Percentiles rank a stretch among this genome's conserved stretches.
These are phyloP conservation scores for Scalopus aquaticus DNA, from an alignment of 2,113 vertebrate species.

Conservation along the genomic window DNA sequence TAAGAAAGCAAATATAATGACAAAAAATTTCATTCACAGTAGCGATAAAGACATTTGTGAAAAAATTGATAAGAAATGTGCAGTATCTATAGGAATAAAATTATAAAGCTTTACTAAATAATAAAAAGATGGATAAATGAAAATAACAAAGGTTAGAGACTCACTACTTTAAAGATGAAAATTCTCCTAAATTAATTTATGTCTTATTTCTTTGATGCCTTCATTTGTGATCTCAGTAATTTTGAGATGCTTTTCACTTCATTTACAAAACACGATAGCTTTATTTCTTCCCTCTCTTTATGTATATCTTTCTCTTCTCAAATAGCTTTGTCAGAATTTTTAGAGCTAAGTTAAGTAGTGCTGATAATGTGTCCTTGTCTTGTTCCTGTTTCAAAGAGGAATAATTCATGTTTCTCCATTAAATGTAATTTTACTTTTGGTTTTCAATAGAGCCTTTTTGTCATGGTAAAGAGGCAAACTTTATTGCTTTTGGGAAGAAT, in stretches of 20 bases:
- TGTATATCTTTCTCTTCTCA: background rate
- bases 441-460: constrained; percentile 60
- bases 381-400: constrained; percentile 34
- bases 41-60: background rate
- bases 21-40: background rate
- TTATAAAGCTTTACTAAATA: background rate
- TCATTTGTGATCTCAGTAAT: background rate
- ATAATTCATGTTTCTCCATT: constrained; percentile 64
- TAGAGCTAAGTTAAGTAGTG: constrained; percentile 44
- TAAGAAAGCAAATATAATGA: background rate
- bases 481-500: constrained; percentile 42
- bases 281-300: background rate
- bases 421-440: constrained; percentile 63
- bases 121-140: background rate
- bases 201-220: background rate
- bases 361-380: background rate
- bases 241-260: background rate
- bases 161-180: background rate
- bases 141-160: background rate
- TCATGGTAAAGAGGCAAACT: constrained; percentile 56
- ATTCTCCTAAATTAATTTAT: background rate
- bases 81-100: background rate
- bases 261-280: constrained; percentile 16
- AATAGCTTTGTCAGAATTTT: constrained; percentile 48
- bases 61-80: background rate